Evolutionary conservation across 2,113 vertebrate genomes (phyloP).

Genomic region (Corythornis vintsioides): DNA sequence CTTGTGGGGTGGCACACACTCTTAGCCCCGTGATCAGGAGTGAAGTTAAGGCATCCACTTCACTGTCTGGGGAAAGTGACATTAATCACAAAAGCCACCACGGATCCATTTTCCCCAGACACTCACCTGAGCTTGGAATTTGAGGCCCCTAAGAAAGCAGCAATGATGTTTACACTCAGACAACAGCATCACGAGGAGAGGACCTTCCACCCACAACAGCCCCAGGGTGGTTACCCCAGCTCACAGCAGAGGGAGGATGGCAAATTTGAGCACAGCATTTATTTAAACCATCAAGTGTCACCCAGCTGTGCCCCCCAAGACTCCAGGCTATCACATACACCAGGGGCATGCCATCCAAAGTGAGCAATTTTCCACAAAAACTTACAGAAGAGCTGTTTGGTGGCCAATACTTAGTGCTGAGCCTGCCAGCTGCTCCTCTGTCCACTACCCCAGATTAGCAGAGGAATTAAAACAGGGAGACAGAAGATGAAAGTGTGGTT

Average conservation of each 20-base stretch:
- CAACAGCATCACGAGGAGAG: not conserved
- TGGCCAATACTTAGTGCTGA: not conserved
- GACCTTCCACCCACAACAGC: not conserved
- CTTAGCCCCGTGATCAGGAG: not conserved
- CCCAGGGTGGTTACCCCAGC: not conserved
- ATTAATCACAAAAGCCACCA: not conserved
- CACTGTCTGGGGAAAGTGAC: fast-evolving
- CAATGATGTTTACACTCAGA: fast-evolving
- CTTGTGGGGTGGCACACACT: not conserved
- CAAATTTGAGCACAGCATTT: not conserved
- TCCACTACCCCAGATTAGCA: not conserved
- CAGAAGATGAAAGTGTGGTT: not conserved
- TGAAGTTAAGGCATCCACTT: not conserved
- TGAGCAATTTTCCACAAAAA: not conserved
- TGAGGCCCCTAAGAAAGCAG: not conserved
- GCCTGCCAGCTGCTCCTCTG: not conserved
- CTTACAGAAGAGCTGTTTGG: not conserved
- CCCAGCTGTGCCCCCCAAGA: not conserved
- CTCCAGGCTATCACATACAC: not conserved
- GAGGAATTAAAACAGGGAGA: not conserved
- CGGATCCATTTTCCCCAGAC: not conserved
- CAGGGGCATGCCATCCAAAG: not conserved
- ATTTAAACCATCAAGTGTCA: not conserved
- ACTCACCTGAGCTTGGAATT: not conserved
- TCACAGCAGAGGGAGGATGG: not conserved